phyloP scores from a whole-genome alignment of 2,113 vertebrate species.

The Pseudorhombus dupliciocellatus region DNA sequence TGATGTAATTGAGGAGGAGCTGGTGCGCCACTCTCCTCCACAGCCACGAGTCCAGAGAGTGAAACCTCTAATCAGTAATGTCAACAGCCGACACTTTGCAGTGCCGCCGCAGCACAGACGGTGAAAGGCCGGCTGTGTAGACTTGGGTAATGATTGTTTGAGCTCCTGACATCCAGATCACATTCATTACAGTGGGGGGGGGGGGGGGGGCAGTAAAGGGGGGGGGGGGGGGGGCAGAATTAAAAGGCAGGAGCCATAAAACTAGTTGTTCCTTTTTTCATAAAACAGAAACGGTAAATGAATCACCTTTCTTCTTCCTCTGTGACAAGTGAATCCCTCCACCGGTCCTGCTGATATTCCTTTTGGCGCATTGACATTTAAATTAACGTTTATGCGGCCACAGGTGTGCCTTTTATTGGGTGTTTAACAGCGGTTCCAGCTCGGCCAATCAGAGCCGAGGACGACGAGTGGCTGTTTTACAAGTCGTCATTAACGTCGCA shows the following conservation, averaged over 20 bases:
- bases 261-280: conserved; percentile 15
- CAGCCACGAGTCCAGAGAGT: conserved; percentile 49
- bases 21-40: conserved; percentile 15
- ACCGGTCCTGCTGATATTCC: conserved; percentile 8
- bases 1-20: conserved; percentile 63
- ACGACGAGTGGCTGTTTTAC: conserved; percentile 47
- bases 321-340: conserved; percentile 23
- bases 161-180: conserved; percentile 30
- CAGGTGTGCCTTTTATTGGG: conserved; percentile 67
- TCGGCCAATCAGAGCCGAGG: conserved; percentile 44
- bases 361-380: conserved; percentile 59
- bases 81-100: conserved; percentile 57
- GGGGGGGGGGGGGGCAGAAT: neutral
- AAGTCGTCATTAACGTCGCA: conserved; percentile 44
- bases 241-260: neutral
- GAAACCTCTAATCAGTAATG: conserved; percentile 63
- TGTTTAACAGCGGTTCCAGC: conserved; percentile 41
- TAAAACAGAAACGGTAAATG: conserved; percentile 1
- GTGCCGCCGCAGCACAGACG: conserved; percentile 14
- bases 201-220: no score
- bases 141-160: conserved; percentile 27
- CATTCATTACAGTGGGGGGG: conserved; percentile 11
- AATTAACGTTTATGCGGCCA: conserved; percentile 53
- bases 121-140: conserved; percentile 1
- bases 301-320: neutral